Evolutionary conservation across 2,888 invertebrate species (phyloP), one percentile per base, ranked within the genome.

Genomic region (Conops quadrifasciatus): DNA sequence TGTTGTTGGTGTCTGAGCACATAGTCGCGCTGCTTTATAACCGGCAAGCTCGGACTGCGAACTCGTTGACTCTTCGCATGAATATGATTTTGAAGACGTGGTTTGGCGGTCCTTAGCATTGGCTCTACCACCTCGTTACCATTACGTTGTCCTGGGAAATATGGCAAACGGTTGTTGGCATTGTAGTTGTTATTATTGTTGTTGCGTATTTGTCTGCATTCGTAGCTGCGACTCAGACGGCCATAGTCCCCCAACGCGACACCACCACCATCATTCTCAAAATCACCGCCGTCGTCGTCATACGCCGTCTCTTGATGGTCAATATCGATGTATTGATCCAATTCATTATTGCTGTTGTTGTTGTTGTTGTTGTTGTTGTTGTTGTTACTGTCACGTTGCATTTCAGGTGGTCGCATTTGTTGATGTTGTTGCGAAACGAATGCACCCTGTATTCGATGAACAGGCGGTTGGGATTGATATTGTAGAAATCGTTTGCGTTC

Each of bases 41-140:
- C 90, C 4, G 92, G 92, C 72, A 92, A 83, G 78, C 91, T 92
- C 28, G 92, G 92, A 80, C 91, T 91, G 70, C 91, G 87, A 45
- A 84, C 74, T 19, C 84, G 81, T 63, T 76, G 73, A 26, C 30
- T 1, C n/a, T 30, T 16, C 0, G 53, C 4, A 5, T n/a, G 49
- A 19, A n/a, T 3, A 2, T 70, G 72, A 59, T 81, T 77, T 75
- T 83, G 83, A 78, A 83, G 78, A 70, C 83, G 80, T 1, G 79
- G 81, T 75, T 83, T 83, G 67, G 83, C 83, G n/a, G 83, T 83
- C 70, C 83, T 82, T 69, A 83, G 62, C 7, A 78, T 75, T 16
- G 82, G 83, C 72, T 78, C 75, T 11, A 77, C 74, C 3, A 81
- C 62, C 19, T 77, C 78, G 60, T 82, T 66, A 68, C 68, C 74